Conservation (phyloP, 2,888 invertebrate genomes). For the Dryadula phaetusa region DNA sequence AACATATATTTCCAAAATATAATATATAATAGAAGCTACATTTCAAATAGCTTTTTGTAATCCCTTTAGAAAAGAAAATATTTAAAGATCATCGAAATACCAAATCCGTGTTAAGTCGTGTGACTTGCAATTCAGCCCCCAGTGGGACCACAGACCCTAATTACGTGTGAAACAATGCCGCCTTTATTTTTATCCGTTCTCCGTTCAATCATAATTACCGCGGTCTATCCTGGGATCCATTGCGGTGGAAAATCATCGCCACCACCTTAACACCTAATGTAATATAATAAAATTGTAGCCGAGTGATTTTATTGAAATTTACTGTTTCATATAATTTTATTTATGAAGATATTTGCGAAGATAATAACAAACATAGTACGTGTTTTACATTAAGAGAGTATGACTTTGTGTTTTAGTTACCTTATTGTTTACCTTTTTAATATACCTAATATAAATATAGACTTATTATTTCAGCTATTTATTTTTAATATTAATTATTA, state of each 20-base stretch:
- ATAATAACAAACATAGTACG: too few species aligned
- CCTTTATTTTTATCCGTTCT: slow-evolving; percentile 82
- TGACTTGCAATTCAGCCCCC: slow-evolving; percentile 73
- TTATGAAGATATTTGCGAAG: background rate
- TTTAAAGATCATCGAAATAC: slow-evolving; percentile 44
- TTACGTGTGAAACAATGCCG: slow-evolving; percentile 81
- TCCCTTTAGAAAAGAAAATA: slow-evolving; percentile 24
- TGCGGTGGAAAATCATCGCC: slow-evolving; percentile 71
- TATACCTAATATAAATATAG: too few species aligned
- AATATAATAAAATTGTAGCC: slow-evolving; percentile 40
- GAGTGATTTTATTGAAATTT: slow-evolving; percentile 19
- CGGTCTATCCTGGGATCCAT: slow-evolving; percentile 70
- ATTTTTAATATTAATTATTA: too few species aligned
- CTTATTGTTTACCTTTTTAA: background rate
- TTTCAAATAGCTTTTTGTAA: background rate
- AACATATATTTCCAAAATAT: background rate
- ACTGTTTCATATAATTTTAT: background rate
- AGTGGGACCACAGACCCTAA: slow-evolving; percentile 81
- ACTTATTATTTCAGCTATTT: too few species aligned
- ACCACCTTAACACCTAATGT: slow-evolving; percentile 58
- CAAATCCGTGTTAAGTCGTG: slow-evolving; percentile 47
- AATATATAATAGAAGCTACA: background rate
- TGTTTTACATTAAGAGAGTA: background rate
- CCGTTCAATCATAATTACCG: slow-evolving; percentile 83
- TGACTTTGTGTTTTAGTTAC: background rate